Evolutionary conservation across 2,113 vertebrate genomes (phyloP).

Genomic region (Phocoena phocoena): DNA sequence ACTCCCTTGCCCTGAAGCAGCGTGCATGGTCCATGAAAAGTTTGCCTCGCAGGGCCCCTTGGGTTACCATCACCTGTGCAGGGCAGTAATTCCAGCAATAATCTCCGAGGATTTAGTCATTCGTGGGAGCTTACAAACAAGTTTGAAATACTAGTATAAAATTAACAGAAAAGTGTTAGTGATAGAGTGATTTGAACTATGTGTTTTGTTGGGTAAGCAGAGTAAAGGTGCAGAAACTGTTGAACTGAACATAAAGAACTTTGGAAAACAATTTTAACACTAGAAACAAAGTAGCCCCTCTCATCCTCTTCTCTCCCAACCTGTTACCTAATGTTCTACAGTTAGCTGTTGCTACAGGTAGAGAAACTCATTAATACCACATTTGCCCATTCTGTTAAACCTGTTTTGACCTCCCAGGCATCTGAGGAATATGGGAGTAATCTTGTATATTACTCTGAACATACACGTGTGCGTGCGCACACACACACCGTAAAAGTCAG

Average conservation of each 20-base stretch:
- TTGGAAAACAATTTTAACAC: neutral
- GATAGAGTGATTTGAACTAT: neutral
- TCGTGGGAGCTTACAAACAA: neutral
- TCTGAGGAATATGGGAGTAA: neutral
- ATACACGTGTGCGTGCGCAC: neutral
- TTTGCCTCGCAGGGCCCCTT: neutral
- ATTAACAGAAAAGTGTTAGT: neutral
- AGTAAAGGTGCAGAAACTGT: neutral
- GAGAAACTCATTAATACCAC: neutral
- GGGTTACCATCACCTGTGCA: neutral
- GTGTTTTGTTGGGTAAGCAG: neutral
- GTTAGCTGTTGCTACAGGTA: neutral
- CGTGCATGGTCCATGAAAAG: neutral
- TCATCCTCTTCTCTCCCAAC: neutral
- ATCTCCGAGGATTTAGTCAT: neutral
- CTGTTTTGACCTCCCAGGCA: neutral
- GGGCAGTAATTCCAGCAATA: neutral
- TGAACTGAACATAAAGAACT: neutral
- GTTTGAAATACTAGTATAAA: neutral
- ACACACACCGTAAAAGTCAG: neutral
- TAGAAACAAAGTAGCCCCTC: constrained; percentile 10
- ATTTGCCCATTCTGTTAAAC: neutral
- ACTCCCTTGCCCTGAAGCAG: neutral
- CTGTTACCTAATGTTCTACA: neutral
- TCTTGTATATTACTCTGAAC: neutral